Conservation (phyloP, 2,113 vertebrate genomes). For the Neodon shergylaensis region DNA sequence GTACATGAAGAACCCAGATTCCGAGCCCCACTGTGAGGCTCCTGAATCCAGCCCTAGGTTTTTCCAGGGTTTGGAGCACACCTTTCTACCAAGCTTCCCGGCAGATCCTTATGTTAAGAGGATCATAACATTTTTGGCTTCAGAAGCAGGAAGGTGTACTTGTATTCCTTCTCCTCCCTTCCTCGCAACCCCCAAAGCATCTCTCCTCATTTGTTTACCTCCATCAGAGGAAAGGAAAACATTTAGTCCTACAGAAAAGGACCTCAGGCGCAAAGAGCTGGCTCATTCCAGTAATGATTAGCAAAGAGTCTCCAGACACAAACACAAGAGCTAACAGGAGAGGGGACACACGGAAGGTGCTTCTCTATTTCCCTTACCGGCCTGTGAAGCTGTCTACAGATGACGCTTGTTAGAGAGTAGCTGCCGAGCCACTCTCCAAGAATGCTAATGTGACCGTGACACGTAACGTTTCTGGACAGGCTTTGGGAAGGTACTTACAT, state of each 20-base stretch:
- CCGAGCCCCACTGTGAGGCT: not conserved
- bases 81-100: not conserved
- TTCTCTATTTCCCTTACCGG: not conserved
- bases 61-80: not conserved
- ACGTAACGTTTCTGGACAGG: not conserved
- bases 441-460: not conserved
- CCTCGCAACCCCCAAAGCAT: not conserved
- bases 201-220: not conserved
- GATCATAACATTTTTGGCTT: not conserved
- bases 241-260: not conserved
- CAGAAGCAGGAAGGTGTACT: not conserved
- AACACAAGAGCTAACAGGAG: not conserved
- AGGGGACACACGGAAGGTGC: not conserved
- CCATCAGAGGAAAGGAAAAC: not conserved
- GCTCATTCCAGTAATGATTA: not conserved
- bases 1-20: not conserved
- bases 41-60: not conserved
- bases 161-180: not conserved
- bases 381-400: not conserved
- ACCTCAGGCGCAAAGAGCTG: not conserved
- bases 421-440: not conserved
- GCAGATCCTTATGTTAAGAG: not conserved
- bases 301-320: not conserved
- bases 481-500: slow-evolving; percentile 88
- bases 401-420: not conserved